Percentiles rank a stretch among this genome's conserved stretches.
Evolutionary conservation across 2,888 invertebrate genomes (phyloP).

Genomic region (Melanargia galathea): DNA sequence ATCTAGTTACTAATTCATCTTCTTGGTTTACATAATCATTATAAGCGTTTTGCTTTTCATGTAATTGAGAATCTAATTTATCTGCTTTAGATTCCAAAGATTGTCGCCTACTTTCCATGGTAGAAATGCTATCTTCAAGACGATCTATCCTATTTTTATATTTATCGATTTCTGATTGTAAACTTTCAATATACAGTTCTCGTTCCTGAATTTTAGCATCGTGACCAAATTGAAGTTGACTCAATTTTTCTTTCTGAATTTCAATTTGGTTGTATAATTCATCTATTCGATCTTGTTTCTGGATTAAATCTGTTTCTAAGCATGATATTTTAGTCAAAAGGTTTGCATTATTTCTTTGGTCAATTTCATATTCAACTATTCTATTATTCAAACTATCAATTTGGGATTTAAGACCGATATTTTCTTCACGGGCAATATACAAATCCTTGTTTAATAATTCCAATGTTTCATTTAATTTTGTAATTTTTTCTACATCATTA

Average conservation of each 20-base stretch:
- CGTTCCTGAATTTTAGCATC: constrained; percentile 89
- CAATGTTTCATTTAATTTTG: constrained; percentile 52
- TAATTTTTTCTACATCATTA: constrained; percentile 53
- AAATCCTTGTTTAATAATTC: constrained; percentile 57
- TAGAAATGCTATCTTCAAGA: constrained; percentile 85
- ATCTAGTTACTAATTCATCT: constrained; percentile 83
- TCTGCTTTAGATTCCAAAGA: constrained; percentile 84
- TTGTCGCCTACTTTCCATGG: constrained; percentile 83
- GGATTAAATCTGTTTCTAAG: constrained; percentile 63
- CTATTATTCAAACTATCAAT: constrained; percentile 67
- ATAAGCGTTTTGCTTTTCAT: constrained; percentile 81
- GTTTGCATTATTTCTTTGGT: constrained; percentile 68
- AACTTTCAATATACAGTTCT: constrained; percentile 87
- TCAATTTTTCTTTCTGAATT: constrained; percentile 60
- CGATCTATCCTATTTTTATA: constrained; percentile 84
- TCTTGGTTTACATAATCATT: constrained; percentile 84
- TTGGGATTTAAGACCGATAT: constrained; percentile 53
- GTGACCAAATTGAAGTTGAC: constrained; percentile 72
- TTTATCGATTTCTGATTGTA: constrained; percentile 85
- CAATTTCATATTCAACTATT: constrained; percentile 68
- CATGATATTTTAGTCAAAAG: constrained; percentile 65
- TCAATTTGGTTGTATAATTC: constrained; percentile 63
- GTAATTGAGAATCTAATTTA: constrained; percentile 83
- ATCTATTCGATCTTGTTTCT: constrained; percentile 65
- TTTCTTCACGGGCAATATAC: constrained; percentile 55